A percentile compares a stretch with the other conserved stretches of the same genome.
Conservation (phyloP, 2,888 invertebrate genomes). For the Drosophila quinaria region DNA sequence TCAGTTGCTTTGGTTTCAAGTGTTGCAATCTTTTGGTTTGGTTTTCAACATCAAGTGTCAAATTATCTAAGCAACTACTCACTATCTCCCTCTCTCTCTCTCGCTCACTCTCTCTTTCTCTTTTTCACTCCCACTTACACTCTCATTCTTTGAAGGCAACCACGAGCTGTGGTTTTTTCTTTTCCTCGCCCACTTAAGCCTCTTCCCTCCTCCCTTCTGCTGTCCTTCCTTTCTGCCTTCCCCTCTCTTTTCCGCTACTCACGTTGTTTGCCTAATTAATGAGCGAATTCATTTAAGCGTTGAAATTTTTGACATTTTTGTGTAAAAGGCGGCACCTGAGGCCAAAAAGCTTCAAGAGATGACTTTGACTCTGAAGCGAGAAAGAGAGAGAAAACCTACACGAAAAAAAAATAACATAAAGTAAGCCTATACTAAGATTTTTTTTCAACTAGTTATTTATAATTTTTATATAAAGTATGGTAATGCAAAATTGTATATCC, state of each 20-base stretch:
- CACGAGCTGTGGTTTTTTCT: slow-evolving; percentile 33
- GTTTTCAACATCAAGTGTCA: slow-evolving; percentile 50
- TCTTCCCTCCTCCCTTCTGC: background rate
- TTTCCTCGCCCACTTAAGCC: slow-evolving; percentile 20
- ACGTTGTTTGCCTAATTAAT: slow-evolving; percentile 57
- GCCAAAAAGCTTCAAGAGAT: background rate
- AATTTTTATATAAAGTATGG: too few species aligned
- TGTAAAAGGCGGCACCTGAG: slow-evolving; percentile 23
- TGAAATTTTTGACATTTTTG: slow-evolving; percentile 49
- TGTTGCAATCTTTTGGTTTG: slow-evolving; percentile 64
- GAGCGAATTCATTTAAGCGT: slow-evolving; percentile 48
- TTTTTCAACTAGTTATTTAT: background rate
- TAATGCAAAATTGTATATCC: too few species aligned
- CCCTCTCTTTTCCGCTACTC: background rate
- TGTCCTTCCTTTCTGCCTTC: background rate
- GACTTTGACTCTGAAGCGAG: slow-evolving; percentile 1
- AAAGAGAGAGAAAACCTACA: background rate
- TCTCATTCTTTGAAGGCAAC: slow-evolving; percentile 6
- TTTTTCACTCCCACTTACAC: slow-evolving; percentile 11
- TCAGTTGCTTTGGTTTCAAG: slow-evolving; percentile 29
- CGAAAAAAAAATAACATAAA: background rate
- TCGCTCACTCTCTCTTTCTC: background rate
- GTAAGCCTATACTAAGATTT: background rate
- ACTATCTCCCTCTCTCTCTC: background rate
- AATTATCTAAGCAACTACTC: slow-evolving; percentile 38